Base-by-base conservation (phyloP, 2,888 invertebrate genomes). In the Spialia ferax region DNA sequence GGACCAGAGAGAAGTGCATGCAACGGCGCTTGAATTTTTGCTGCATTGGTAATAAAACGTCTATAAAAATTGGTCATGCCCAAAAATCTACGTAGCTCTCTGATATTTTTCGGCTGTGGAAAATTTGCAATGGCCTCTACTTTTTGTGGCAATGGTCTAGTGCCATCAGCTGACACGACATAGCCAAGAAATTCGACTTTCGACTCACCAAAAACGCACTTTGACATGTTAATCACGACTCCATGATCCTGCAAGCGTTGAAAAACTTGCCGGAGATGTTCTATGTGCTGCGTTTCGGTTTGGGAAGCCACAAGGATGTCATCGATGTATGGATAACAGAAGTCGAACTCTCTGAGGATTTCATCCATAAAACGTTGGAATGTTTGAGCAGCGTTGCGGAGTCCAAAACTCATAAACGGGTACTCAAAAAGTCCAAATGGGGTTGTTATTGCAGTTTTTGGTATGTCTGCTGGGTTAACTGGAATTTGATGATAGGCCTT, bases 341-440 rank as follows among this genome's bases (percentile, higher is more conserved):
- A 42, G 1, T 42, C 42, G 15, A 42, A 42, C 1, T 42, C 42
- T 18, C 42, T 42, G 0, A 42, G 8, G 5, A 42, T 42, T 15
- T 42, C 42, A 18, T 42, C 42, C 42, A 42, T 42, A 18, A 42
- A 42, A 42, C 42, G 42, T 42, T 42, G 18, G 18, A 42, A 42
- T 42, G 18, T 18, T 42, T 42, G 42, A 42, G 42, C 42, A 42
- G 42, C 42, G 42, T 42, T 42, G 42, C 42, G 42, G 42, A 42
- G 42, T 8, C 42, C 42, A 42, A 42, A 42, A 18, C 42, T 42
- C 42, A 18, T 42, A 42, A 42, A 42, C 42, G 42, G 42, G 18
- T 42, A 42, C 42, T 42, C 42, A 42, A 42, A 42, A 15, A 42
- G 18, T 6, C 42, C 42, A 42, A 42, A 42, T 8, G 42, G 42